phyloP scores from a whole-genome alignment of 2,888 invertebrate species.

The Eremobia ochroleuca region DNA sequence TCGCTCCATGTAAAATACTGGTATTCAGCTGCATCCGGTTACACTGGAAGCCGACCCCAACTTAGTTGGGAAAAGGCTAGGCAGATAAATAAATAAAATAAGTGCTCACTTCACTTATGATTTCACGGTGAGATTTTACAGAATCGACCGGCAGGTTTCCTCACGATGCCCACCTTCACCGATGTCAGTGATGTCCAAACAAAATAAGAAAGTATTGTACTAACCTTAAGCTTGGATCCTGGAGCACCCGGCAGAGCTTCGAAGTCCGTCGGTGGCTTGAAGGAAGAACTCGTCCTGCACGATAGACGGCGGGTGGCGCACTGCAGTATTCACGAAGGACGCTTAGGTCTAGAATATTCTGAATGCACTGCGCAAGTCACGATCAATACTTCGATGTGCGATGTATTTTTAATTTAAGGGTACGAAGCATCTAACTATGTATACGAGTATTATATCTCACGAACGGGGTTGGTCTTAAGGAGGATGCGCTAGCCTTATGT shows the following conservation, averaged over 20 bases:
- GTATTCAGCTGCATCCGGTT: no score
- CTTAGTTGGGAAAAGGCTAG: no score
- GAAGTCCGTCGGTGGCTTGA: background rate
- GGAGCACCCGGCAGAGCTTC: background rate
- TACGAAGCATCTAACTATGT: background rate
- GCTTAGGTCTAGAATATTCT: background rate
- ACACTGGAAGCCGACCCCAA: no score
- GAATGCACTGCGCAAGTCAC: slow-evolving; percentile 10
- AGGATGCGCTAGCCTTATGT: no score
- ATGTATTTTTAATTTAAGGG: background rate
- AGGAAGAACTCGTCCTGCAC: background rate
- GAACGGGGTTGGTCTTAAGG: background rate
- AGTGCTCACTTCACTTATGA: no score
- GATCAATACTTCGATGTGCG: background rate
- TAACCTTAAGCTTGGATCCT: background rate
- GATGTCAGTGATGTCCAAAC: background rate
- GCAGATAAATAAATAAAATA: no score
- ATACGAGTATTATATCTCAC: background rate
- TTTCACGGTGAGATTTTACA: no score
- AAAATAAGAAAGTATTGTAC: background rate
- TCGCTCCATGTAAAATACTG: no score
- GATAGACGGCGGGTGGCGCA: background rate
- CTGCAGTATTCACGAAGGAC: background rate
- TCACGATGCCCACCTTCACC: background rate
- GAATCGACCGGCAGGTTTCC: no score